Evolutionary conservation across 1,140 invertebrate species (phyloP), one percentile per base, ranked within the genome.

Genomic region (Heliconius hermathena): DNA sequence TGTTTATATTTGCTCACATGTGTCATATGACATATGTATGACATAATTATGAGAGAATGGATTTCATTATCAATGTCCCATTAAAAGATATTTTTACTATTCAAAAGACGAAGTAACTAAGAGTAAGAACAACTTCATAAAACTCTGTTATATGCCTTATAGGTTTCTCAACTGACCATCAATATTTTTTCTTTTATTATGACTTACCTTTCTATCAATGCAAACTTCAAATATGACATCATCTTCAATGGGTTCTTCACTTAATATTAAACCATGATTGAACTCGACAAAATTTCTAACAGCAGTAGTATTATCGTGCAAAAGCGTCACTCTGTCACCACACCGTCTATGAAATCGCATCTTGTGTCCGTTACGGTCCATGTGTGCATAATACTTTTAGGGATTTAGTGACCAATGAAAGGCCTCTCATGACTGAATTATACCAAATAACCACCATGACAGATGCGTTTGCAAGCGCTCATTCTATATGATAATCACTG

Each of bases 141-240:
- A 52, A 52, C 49, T 52, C 49, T 8, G 16, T 46, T 4, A 46
- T 46, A 16, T 46, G 41, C 41, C 3, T 46, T 46, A 4, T 46
- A 46, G 16, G 41, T 16, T 16, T 16, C 13, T 46, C 1, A 46
- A 46, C 41, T 52, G 49, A 20, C 49, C 49, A 52, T 52, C 18
- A 46, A 16, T 4, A 46, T 13, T 20, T 52, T 52, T 52, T 20
- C 49, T 52, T 52, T 18, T 78, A 13, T 74, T 74, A 46, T 16
- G 4, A 84, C 87, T 88, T 94, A 98, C 98, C 96, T 98, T 98
- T 94, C 97, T 97, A 87, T 98, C 98, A 86, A 99, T 98, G 85
- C 96, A 96, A 79, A 99, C 96, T 96, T 98, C 97, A 93, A 99
- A 99, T 66, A 98, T 94, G 83, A 97, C 95, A 95, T 98, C 97